phyloP scores from a whole-genome alignment of 2,113 vertebrate species.

The Elaphurus davidianus region DNA sequence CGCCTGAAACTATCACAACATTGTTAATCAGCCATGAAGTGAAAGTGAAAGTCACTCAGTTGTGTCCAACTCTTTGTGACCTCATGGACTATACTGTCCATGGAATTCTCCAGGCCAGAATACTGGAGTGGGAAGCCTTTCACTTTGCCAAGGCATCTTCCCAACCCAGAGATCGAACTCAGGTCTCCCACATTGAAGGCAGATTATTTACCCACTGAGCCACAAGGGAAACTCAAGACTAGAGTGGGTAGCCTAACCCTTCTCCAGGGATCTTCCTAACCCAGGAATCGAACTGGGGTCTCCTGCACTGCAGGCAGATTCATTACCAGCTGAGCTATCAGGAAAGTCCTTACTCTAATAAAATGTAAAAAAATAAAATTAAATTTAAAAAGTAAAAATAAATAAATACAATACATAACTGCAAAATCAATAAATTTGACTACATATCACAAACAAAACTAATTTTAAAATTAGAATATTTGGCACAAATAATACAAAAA shows the following conservation, averaged over 20 bases:
- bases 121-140: too few relatives aligned
- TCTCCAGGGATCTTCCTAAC: background rate
- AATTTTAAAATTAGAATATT: background rate
- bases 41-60: background rate
- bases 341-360: background rate
- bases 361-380: background rate
- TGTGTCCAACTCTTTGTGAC: background rate
- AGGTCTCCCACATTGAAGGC: too few relatives aligned
- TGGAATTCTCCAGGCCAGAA: too few relatives aligned
- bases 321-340: background rate
- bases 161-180: too few relatives aligned
- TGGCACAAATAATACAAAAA: background rate
- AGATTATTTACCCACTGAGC: background rate
- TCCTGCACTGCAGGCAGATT: background rate
- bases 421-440: background rate
- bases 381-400: background rate
- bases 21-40: background rate
- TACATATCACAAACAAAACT: background rate
- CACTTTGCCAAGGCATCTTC: too few relatives aligned
- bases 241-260: background rate
- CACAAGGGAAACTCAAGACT: background rate
- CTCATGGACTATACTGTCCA: too few relatives aligned
- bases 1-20: background rate
- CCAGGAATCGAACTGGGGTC: background rate
- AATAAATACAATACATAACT: background rate